Evolutionary conservation across 2,113 vertebrate species (phyloP), one percentile per base, ranked within the genome.

Genomic region (Coregonus clupeaformis): DNA sequence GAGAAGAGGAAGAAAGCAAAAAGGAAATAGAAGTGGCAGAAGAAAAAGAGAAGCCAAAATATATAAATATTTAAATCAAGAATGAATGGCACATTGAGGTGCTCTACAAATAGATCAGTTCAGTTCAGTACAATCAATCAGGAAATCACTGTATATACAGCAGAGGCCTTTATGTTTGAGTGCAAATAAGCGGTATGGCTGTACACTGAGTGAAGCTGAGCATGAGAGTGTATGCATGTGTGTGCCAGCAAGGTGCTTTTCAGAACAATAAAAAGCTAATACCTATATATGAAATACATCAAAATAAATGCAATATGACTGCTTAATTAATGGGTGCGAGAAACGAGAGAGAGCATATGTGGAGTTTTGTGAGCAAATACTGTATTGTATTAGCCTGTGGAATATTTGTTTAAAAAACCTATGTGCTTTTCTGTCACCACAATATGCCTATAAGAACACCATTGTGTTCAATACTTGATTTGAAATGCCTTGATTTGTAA

Each of bases 401-500:
- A 78, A 30, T 71, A 74, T 36, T 82, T 73, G 82, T 71, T 83
- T 75, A 77, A 72, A 73, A 74, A 65, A 82, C 73, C 32, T 73
- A 52, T 66, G 71, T 87, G 82, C 79, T 83, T 77, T 75, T 77
- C 52, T 77, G 70, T 84, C 84, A 87, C 80, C 75, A 69, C 78
- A 75, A 88, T 69, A 77, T 84, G 88, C 86, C 85, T 87, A 68
- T 75, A 77, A 65, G 52, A 80, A 80, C 75, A 71, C 79, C 75
- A 82, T 66, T 79, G 74, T 84, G 84, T 77, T 84, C 84, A 83
- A 84, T 60, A 76, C 18, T 49, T 68, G 55, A 68, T 80, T 69
- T 81, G 64, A 87, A 85, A 87, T 85, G 86, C 86, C 88, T 90
- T 87, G 55, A 68, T 80, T 69, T 81, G 64, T 86, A 85, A 87